Evolutionary conservation across 2,797 vertebrate genomes (phyloP), one percentile per base, ranked within the genome.

Genomic region (Micrastur ruficollis): DNA sequence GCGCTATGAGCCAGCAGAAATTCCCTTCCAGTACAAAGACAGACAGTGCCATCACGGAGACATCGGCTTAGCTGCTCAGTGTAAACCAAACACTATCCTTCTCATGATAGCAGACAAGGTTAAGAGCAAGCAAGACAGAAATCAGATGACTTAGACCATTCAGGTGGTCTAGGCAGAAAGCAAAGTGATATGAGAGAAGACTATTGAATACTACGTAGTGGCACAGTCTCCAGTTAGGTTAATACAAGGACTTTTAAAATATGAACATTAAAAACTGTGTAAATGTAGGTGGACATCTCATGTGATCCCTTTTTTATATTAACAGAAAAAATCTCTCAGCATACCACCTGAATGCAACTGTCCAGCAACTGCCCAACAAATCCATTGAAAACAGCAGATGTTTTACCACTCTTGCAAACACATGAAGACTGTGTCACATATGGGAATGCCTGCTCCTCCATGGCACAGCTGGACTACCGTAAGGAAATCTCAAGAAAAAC

Each of bases 1-100:
- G 84, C 34, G 13, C 25, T 95, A 78, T 87, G 93, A 91, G 93
- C 93, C 65, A 90, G 96, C 84, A 94, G 81, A 96, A 91, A 95
- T 90, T 67, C 70, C 82, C 87, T 90, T 36, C 87, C 61, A 32
- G 79, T 71, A 34, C 73, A 73, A 63, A 85, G 91, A 95, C 95
- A 86, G 85, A 68, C 72, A 81, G 72, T 75, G 89, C 91, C 92
- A 97, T 86, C 83, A n/a, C 14, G 1, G 53, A 79, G 90, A 93
- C 93, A 87, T 83, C 87, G 83, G 76, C 94, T 91, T 12, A 59
- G 93, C 75, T 75, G 94, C 84, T 95, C 87, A 6, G 19, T 5
- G 14, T 25, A 55, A 67, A 20, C 32, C 68, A 90, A 85, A 47
- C 32, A 42, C 86, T 26, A 32, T 29, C 88, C 50, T 14, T 2